A percentile compares a stretch with the other conserved stretches of the same genome.
Conservation (phyloP, 1,140 invertebrate species). For the Drosophila pallidifrons region DNA sequence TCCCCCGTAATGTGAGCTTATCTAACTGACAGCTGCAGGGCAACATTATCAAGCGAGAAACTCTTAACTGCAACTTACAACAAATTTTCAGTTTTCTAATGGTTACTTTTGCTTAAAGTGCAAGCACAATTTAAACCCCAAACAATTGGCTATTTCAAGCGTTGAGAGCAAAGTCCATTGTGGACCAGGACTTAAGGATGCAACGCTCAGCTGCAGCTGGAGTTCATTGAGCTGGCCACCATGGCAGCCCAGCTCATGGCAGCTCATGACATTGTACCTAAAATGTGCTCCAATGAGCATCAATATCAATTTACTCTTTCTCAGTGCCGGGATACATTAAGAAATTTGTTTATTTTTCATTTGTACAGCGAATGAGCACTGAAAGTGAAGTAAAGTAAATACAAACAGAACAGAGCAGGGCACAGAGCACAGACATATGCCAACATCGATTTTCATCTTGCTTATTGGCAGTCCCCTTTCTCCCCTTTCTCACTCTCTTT, state of each 20-base stretch:
- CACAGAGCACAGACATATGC: constrained; percentile 34
- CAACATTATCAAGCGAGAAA: not conserved
- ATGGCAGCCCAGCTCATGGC: not conserved
- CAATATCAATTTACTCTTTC: constrained; percentile 72
- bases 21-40: not conserved
- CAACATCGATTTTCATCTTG: constrained; percentile 70
- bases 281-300: constrained; percentile 56
- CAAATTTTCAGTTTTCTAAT: constrained; percentile 9
- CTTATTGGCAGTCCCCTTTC: constrained; percentile 29
- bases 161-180: constrained; percentile 4
- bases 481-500: too few species aligned
- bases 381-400: constrained; percentile 56
- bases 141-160: constrained; percentile 21
- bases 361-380: constrained; percentile 51
- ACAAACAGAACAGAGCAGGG: constrained; percentile 14
- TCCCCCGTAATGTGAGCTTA: not conserved
- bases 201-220: not conserved
- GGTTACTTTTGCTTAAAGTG: not conserved
- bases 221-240: constrained; percentile 12
- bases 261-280: constrained; percentile 18
- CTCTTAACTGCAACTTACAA: constrained; percentile 8
- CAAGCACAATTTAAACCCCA: constrained; percentile 9
- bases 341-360: constrained; percentile 82
- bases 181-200: not conserved
- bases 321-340: constrained; percentile 50